Percentiles rank a stretch among this genome's conserved stretches.
Conservation (phyloP, 2,113 vertebrate genomes). For the Chaetodon trifascialis region DNA sequence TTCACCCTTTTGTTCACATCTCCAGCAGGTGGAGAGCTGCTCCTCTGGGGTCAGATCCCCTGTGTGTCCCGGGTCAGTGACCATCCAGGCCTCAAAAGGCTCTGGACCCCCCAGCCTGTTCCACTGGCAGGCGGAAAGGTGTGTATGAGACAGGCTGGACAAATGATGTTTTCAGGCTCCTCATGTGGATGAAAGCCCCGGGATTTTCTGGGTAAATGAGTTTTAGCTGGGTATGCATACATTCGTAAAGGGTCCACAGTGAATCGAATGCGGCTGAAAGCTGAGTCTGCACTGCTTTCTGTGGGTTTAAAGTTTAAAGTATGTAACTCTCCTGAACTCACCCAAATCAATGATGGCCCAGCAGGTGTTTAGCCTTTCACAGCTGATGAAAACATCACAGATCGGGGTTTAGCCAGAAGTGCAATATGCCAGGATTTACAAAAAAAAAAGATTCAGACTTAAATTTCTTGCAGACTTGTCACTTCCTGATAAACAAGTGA, state of each 20-base stretch:
- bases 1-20: constrained; percentile 45
- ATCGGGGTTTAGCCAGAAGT: neutral
- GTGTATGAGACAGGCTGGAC: constrained; percentile 36
- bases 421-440: neutral
- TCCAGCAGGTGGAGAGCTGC: constrained; percentile 73
- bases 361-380: neutral
- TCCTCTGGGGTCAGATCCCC: constrained; percentile 72
- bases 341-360: neutral
- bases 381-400: neutral
- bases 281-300: constrained; percentile 21
- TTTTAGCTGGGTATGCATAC: constrained; percentile 48
- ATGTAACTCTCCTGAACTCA: neutral
- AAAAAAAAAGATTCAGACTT: neutral
- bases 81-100: constrained; percentile 74
- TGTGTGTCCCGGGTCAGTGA: constrained; percentile 73
- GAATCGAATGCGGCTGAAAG: constrained; percentile 6
- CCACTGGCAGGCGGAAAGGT: constrained; percentile 70
- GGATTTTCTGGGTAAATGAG: constrained; percentile 21
- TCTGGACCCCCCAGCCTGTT: constrained; percentile 78
- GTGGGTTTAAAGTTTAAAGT: constrained; percentile 15
- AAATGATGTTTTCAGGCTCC: constrained; percentile 43
- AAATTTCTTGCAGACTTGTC: neutral
- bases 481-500: neutral
- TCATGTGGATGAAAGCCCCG: constrained; percentile 26
- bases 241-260: constrained; percentile 35